These are phyloP conservation scores for Heliornis fulica DNA, from an alignment of 2,113 vertebrate genomes.

Conservation along the genomic window DNA sequence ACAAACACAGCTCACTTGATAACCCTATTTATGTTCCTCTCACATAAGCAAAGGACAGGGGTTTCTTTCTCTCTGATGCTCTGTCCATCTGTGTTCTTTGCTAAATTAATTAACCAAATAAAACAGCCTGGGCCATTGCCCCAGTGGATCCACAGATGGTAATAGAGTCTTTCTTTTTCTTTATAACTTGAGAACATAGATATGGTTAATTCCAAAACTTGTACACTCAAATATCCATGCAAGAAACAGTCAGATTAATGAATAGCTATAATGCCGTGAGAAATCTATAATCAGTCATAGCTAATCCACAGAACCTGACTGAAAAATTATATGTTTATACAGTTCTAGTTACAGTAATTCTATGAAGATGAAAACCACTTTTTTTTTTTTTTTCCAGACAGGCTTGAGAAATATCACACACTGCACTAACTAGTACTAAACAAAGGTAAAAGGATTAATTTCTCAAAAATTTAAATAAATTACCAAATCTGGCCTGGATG, in stretches of 20 bases:
- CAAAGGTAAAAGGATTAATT: neutral
- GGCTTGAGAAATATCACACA: neutral
- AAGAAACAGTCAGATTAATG: neutral
- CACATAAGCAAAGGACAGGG: neutral
- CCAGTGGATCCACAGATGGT: neutral
- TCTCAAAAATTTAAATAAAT: neutral
- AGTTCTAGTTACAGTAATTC: neutral
- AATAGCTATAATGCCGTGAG: neutral
- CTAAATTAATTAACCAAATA: neutral
- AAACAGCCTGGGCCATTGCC: neutral
- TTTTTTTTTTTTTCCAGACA: neutral
- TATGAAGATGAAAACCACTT: neutral
- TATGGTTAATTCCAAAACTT: neutral
- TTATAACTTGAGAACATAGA: neutral
- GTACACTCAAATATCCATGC: neutral
- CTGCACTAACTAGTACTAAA: neutral
- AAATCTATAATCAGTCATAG: neutral
- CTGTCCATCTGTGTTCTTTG: neutral
- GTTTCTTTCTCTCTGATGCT: neutral
- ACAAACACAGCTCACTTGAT: neutral
- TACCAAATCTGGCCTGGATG: neutral
- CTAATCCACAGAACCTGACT: neutral
- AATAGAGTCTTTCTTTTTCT: neutral
- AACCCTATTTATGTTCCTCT: neutral
- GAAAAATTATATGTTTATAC: neutral